A percentile compares a stretch with the other conserved stretches of the same genome.
Conservation (phyloP, 1,140 invertebrate genomes). For the Muscidifurax raptorellus region DNA sequence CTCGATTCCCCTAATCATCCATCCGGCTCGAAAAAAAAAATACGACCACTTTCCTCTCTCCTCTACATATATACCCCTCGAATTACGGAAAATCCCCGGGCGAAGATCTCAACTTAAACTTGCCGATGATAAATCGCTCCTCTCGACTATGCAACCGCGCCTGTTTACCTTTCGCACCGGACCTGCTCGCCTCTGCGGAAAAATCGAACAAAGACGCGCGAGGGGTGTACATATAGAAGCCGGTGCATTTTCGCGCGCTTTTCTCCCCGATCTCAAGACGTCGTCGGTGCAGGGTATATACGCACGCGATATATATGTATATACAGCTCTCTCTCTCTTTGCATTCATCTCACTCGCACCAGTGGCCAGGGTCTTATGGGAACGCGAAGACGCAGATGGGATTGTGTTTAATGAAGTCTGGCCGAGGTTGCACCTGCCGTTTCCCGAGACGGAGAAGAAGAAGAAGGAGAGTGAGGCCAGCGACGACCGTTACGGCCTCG, state of each 20-base stretch:
- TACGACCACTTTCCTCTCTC: too few relatives aligned
- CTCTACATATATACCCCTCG: too few relatives aligned
- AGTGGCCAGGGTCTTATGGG: constrained; percentile 14
- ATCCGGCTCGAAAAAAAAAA: not conserved
- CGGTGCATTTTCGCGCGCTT: constrained; percentile 14
- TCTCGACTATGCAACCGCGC: not conserved
- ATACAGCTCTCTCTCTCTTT: not conserved
- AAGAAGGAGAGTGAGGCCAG: not conserved
- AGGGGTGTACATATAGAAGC: too few relatives aligned
- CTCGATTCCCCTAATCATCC: not conserved
- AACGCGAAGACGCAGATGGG: constrained; percentile 63
- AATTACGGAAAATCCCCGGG: not conserved
- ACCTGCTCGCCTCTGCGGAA: not conserved
- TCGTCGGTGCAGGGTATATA: not conserved
- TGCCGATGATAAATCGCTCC: not conserved
- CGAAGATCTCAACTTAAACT: not conserved
- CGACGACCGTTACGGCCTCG: constrained; percentile 65
- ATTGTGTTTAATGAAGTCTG: constrained; percentile 71
- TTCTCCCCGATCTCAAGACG: constrained; percentile 5
- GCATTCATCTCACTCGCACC: not conserved
- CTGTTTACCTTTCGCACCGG: too few relatives aligned
- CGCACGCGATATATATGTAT: too few relatives aligned
- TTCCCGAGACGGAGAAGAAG: constrained; percentile 55
- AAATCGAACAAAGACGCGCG: not conserved
- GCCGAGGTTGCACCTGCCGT: constrained; percentile 68